phyloP scores from a whole-genome alignment of 2,797 vertebrate species.

The Champsocephalus esox region DNA sequence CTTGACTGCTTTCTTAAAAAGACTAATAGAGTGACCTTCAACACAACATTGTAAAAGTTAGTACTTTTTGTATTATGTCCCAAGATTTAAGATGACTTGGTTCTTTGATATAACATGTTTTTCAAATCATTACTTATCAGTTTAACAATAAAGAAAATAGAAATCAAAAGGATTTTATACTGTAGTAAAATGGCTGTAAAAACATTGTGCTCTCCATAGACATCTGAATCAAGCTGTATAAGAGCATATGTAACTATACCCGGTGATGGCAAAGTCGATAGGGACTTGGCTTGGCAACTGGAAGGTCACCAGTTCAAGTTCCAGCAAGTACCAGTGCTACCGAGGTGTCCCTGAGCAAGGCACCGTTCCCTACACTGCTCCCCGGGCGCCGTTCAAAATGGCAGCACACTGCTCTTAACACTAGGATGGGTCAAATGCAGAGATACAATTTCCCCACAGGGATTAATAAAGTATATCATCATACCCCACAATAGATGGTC shows the following conservation, averaged over 20 bases:
- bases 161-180: not conserved
- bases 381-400: too few species aligned
- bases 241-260: slow-evolving; percentile 43
- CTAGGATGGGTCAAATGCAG: too few species aligned
- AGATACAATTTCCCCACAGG: too few species aligned
- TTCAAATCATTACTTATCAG: not conserved
- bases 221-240: slow-evolving; percentile 3
- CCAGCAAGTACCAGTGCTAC: too few species aligned
- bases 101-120: not conserved
- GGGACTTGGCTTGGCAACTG: too few species aligned
- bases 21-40: not conserved
- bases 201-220: not conserved
- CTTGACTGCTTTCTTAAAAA: too few species aligned
- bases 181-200: not conserved
- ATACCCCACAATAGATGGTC: slow-evolving; percentile 52
- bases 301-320: too few species aligned
- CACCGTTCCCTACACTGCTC: too few species aligned
- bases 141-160: not conserved
- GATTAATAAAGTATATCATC: too few species aligned
- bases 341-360: too few species aligned
- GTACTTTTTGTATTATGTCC: too few species aligned
- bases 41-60: not conserved
- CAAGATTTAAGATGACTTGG: not conserved
- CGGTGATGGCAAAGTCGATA: not conserved
- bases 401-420: too few species aligned